phyloP scores from a whole-genome alignment of 1,140 invertebrate genomes.

The Scaptodrosophila lebanonensis region DNA sequence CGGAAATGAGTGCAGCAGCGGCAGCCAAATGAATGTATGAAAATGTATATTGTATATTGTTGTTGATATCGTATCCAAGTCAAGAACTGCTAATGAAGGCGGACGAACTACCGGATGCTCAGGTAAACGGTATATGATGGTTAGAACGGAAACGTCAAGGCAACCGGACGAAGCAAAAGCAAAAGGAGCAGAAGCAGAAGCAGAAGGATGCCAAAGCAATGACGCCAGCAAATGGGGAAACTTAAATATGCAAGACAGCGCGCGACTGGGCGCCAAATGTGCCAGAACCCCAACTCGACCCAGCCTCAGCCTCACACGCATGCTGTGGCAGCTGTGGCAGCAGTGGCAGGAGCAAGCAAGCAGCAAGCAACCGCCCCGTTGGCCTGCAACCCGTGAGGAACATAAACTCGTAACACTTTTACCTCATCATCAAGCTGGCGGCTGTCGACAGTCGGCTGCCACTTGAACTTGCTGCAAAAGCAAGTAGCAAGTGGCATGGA shows the following conservation, averaged over 20 bases:
- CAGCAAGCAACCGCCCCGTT: too few relatives aligned
- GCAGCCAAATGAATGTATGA: slow-evolving; percentile 25
- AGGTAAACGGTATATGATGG: slow-evolving; percentile 46
- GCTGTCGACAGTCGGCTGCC: too few relatives aligned
- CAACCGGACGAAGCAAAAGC: slow-evolving; percentile 23
- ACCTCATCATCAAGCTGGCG: slow-evolving; percentile 53
- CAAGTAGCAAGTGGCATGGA: slow-evolving; percentile 33
- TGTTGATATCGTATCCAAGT: background rate
- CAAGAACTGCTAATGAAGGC: slow-evolving; percentile 49
- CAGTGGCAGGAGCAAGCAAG: too few relatives aligned
- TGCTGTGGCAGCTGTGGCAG: slow-evolving; percentile 33
- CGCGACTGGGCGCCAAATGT: slow-evolving; percentile 63
- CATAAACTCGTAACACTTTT: slow-evolving; percentile 68
- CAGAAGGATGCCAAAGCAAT: too few relatives aligned
- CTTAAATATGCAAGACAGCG: slow-evolving; percentile 71
- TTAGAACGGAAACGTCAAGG: slow-evolving; percentile 49
- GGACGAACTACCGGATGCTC: slow-evolving; percentile 5
- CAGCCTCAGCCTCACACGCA: background rate
- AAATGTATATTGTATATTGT: slow-evolving; percentile 21
- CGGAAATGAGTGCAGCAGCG: slow-evolving; percentile 63
- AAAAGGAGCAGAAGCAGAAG: background rate
- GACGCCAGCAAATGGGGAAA: too few relatives aligned
- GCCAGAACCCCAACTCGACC: background rate
- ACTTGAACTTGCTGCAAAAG: too few relatives aligned
- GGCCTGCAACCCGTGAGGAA: slow-evolving; percentile 6